Base-by-base conservation (phyloP, 2,888 invertebrate species). In the Podotricha telesiphe region DNA sequence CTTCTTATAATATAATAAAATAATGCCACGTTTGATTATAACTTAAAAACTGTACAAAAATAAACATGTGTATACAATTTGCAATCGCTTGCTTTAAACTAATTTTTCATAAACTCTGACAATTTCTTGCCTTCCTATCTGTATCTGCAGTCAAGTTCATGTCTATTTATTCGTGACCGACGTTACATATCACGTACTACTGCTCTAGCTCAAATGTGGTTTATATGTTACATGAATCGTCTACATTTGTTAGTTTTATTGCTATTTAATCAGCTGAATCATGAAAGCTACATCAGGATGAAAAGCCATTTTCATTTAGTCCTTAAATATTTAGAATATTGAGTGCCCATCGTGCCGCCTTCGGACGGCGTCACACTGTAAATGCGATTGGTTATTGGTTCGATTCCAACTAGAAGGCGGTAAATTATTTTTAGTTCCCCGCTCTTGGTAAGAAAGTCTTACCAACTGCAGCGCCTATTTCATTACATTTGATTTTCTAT, bases 181-280 rank as follows among this genome's bases (percentile, higher is more conserved):
- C 58, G 58, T 42, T 59, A 45, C 58, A 42, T 22, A 59, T 59
- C 45, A 59, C 59, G 59, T 59, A 59, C 2, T 45, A 13, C 45
- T 17, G 28, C 59, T 59, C n/a, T 17, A 59, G 59, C 28, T 59
- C 17, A 45, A 59, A 59, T 45, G 59, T 59, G 7, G 59, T 59
- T 59, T 59, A 59, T 59, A 45, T 59, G 20, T 45, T 45, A 59
- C 45, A 28, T 28, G 22, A 45, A 59, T 28, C 59, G 59, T 59
- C n/a, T 59, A 45, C n/a, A 59, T 59, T 45, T 5, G 28, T 59
- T 28, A 59, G 45, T 45, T 42, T 17, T 59, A 45, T 59, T 22
- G 59, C 22, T 20, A 59, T 59, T 59, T 59, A 59, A 45, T 59
- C 59, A 28, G 2, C 22, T 59, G 11, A 45, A 45, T 42, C n/a